Conservation (phyloP, 64 coral and sea anemone species). For the Trachythela sp. region DNA sequence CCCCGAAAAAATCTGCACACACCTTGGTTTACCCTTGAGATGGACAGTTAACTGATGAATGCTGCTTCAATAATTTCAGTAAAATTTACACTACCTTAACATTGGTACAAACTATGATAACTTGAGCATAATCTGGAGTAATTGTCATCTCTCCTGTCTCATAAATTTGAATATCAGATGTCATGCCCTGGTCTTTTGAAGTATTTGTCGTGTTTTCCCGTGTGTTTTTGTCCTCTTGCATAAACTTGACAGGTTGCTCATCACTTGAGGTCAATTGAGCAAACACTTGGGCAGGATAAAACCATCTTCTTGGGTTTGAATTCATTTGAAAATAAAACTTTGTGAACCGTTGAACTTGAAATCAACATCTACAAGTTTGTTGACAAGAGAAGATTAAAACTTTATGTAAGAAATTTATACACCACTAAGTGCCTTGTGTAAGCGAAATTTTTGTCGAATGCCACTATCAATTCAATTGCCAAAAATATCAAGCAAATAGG, state of each 20-base stretch:
- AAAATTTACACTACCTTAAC: conserved; percentile 51
- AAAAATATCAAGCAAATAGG: too few species aligned
- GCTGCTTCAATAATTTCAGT: not conserved
- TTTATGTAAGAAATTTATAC: not conserved
- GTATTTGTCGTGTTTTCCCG: conserved; percentile 1
- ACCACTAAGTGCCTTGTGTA: too few species aligned
- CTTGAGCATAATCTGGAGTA: conserved; percentile 79
- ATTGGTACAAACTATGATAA: conserved; percentile 70
- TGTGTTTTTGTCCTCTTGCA: not conserved
- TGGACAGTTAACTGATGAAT: not conserved
- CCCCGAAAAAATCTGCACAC: too few species aligned
- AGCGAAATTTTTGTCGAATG: too few species aligned
- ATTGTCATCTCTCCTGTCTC: conserved; percentile 80
- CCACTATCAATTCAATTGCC: too few species aligned
- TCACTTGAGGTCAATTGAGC: conserved; percentile 72
- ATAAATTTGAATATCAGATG: conserved; percentile 60
- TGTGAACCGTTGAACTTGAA: not conserved
- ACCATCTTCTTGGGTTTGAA: conserved; percentile 26
- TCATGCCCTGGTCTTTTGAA: not conserved
- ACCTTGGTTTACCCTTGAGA: too few species aligned
- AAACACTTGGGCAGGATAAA: conserved; percentile 85
- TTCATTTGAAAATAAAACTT: not conserved
- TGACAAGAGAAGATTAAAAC: not conserved
- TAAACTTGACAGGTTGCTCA: conserved; percentile 29
- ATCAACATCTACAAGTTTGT: not conserved